Evolutionary conservation across 2,113 vertebrate genomes (phyloP), one percentile per base, ranked within the genome.

Genomic region (Tor tambroides): DNA sequence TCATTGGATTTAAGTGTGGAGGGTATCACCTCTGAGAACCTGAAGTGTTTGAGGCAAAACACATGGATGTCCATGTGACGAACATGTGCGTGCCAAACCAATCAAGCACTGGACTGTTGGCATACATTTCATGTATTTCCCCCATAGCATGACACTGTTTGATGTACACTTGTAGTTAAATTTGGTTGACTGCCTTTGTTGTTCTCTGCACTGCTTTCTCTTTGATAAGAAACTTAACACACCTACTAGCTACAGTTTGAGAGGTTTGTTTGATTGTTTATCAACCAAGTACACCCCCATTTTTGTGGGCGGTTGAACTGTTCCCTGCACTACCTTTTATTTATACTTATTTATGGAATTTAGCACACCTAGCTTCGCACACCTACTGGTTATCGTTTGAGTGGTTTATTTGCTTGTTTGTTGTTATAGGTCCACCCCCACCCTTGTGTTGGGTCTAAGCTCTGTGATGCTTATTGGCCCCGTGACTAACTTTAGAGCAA

Each of bases 401-500:
- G 43, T 43, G 5, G 17, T 71, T 32, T 28, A 32, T 78, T 87
- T 90, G 88, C 91, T 91, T 93, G 88, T 90, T 91, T 91, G 84
- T 91, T 91, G 84, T 86, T 14, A 65, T 85, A 86, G 75, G 80
- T 85, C 28, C 81, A 28, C 69, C 26, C 43, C 10, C 15, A n/a
- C 49, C 56, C 54, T 75, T 46, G 17, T 14, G 41, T 83, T 86
- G 28, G 11, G 28, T 83, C 56, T 88, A 89, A 90, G 89, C 92
- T 90, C 88, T 83, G 80, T 88, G 91, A 91, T 91, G 90, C 91
- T 92, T 91, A 88, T 92, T 89, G 91, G 90, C 89, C 92, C 74
- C 87, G 84, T 86, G 89, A 92, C 92, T 95, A 95, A 94, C 92
- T 95, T 94, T 93, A 92, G 93, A 84, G 90, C 93, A 92, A 93